Evolutionary conservation across 2,797 vertebrate genomes (phyloP).

Genomic region (Rhabdophis nuchalis): DNA sequence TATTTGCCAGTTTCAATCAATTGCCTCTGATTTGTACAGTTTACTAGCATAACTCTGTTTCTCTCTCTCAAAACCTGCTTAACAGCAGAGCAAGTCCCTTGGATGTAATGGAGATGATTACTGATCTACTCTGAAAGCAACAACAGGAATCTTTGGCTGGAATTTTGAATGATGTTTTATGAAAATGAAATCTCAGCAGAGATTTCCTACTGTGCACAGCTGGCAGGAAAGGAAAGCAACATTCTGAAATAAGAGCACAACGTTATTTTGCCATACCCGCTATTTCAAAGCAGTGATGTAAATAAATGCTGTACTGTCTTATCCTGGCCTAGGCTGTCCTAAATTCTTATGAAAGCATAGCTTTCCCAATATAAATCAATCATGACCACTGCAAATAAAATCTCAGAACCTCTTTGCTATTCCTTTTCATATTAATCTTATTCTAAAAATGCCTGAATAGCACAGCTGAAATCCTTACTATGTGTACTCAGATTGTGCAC

Average conservation of each 20-base stretch:
- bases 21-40: conserved; percentile 36
- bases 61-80: conserved; percentile 38
- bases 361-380: not conserved
- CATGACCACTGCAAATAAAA: too few species aligned
- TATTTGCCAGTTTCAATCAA: conserved; percentile 52
- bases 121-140: conserved; percentile 11
- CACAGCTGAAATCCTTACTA: not conserved
- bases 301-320: not conserved
- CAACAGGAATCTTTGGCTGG: conserved; percentile 17
- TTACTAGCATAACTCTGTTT: conserved; percentile 34
- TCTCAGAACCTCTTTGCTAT: not conserved
- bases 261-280: not conserved
- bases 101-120: conserved; percentile 19
- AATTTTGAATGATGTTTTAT: conserved; percentile 7
- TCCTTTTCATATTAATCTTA: not conserved
- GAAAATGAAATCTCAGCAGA: conserved; percentile 26
- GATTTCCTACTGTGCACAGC: conserved; percentile 6
- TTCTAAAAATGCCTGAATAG: not conserved
- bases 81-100: not conserved
- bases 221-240: not conserved
- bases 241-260: not conserved
- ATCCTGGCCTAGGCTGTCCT: not conserved
- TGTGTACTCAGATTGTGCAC: not conserved
- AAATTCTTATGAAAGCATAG: not conserved
- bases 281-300: not conserved